These are phyloP conservation scores for Lycodopsis pacificus DNA, from an alignment of 2,797 vertebrate genomes.

Conservation along the genomic window DNA sequence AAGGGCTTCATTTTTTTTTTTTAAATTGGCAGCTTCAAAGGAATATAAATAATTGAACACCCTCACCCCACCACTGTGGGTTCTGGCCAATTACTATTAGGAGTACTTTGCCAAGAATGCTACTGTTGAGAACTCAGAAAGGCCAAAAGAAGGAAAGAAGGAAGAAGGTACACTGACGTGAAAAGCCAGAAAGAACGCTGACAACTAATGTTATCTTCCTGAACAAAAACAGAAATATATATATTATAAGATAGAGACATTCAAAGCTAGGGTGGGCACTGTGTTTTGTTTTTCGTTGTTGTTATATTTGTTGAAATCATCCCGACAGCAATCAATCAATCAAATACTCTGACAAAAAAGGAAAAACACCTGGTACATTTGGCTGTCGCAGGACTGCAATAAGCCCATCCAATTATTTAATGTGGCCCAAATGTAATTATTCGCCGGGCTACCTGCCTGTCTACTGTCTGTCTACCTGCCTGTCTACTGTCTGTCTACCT, in stretches of 20 bases:
- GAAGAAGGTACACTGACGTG: slow-evolving; percentile 2
- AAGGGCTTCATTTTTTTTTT: slow-evolving; percentile 44
- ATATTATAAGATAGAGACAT: background rate
- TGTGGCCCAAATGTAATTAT: too few species aligned
- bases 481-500: too few species aligned
- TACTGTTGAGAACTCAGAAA: slow-evolving; percentile 49
- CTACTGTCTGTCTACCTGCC: too few species aligned
- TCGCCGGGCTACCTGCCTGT: too few species aligned
- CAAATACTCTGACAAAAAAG: background rate
- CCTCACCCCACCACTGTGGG: slow-evolving; percentile 65
- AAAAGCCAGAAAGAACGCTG: slow-evolving; percentile 8
- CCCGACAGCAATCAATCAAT: background rate
- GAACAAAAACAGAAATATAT: slow-evolving; percentile 13
- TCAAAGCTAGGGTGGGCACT: background rate
- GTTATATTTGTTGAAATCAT: background rate
- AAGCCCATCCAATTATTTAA: too few species aligned
- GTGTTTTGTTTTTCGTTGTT: background rate
- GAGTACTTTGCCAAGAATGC: slow-evolving; percentile 60
- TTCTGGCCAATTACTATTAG: slow-evolving; percentile 74
- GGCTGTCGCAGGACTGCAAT: too few species aligned
- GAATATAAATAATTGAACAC: slow-evolving; percentile 81
- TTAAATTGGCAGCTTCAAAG: slow-evolving; percentile 78
- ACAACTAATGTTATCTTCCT: background rate
- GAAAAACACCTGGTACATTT: background rate
- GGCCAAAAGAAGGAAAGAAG: slow-evolving; percentile 28